Evolutionary conservation across 2,797 vertebrate genomes (phyloP).

Genomic region (Phataginus tricuspis): DNA sequence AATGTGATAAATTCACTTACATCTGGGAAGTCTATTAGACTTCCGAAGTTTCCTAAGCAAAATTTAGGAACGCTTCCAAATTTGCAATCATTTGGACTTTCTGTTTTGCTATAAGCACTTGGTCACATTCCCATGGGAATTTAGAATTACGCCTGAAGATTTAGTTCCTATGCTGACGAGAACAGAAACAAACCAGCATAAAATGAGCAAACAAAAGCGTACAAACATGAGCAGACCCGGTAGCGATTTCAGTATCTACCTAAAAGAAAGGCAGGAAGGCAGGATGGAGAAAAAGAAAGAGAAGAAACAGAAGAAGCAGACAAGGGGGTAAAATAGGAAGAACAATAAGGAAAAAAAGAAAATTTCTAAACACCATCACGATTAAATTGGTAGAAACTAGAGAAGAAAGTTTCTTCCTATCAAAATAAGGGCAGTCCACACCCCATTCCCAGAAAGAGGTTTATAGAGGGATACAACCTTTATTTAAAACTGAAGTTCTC

Average conservation of each 20-base stretch:
- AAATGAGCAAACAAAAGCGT: background rate
- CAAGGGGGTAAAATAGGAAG: rapidly evolving
- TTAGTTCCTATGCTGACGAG: background rate
- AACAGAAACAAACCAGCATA: background rate
- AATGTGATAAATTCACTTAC: slow-evolving; percentile 61
- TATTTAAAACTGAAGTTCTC: background rate
- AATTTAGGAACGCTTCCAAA: slow-evolving; percentile 60
- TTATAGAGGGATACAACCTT: background rate
- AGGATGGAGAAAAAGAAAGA: background rate
- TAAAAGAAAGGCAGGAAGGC: background rate
- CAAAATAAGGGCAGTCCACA: background rate
- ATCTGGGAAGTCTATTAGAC: slow-evolving; percentile 60
- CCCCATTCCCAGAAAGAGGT: background rate
- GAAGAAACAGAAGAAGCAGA: background rate
- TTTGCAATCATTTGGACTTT: slow-evolving; percentile 40
- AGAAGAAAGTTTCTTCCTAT: background rate
- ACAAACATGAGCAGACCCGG: background rate
- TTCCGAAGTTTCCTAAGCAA: slow-evolving; percentile 30
- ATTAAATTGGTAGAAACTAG: background rate
- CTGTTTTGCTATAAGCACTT: slow-evolving; percentile 6
- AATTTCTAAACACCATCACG: background rate
- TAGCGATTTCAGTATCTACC: background rate
- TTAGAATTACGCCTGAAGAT: background rate
- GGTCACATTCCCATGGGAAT: background rate
- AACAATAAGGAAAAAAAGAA: background rate